phyloP scores from a whole-genome alignment of 2,797 vertebrate genomes.

The Petrocephalus sullivani region DNA sequence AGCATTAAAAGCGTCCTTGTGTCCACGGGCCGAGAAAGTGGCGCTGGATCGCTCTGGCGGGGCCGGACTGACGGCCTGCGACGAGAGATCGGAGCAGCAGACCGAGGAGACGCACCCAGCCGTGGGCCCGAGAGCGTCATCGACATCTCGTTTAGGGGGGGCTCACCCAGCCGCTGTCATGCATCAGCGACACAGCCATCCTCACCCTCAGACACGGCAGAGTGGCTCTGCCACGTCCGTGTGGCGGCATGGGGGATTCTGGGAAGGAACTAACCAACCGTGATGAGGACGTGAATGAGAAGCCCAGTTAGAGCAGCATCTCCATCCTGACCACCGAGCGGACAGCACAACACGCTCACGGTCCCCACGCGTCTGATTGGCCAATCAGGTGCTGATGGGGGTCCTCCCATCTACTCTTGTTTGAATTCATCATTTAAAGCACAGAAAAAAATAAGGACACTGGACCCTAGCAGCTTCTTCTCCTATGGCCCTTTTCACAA shows the following conservation, averaged over 20 bases:
- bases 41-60: conserved; percentile 18
- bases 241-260: background rate
- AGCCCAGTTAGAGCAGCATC: background rate
- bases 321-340: background rate
- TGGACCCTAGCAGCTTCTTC: background rate
- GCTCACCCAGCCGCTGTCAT: background rate
- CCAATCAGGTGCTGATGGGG: background rate
- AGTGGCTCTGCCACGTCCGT: too few relatives aligned
- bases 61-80: conserved; percentile 50
- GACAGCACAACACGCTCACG: conserved; percentile 22
- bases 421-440: conserved; percentile 20
- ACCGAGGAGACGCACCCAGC: background rate
- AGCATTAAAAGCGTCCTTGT: conserved; percentile 51
- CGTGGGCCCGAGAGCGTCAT: background rate
- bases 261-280: background rate
- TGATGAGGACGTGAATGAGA: background rate
- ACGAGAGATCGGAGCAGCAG: conserved; percentile 49
- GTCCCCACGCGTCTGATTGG: background rate
- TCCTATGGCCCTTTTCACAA: background rate
- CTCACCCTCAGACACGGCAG: background rate
- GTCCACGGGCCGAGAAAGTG: conserved; percentile 31
- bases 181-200: background rate
- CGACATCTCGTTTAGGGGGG: background rate
- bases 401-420: background rate
- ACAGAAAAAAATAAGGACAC: background rate